Evolutionary conservation across 1,140 invertebrate genomes (phyloP), one percentile per base, ranked within the genome.

Genomic region (Monochamus saltuarius): DNA sequence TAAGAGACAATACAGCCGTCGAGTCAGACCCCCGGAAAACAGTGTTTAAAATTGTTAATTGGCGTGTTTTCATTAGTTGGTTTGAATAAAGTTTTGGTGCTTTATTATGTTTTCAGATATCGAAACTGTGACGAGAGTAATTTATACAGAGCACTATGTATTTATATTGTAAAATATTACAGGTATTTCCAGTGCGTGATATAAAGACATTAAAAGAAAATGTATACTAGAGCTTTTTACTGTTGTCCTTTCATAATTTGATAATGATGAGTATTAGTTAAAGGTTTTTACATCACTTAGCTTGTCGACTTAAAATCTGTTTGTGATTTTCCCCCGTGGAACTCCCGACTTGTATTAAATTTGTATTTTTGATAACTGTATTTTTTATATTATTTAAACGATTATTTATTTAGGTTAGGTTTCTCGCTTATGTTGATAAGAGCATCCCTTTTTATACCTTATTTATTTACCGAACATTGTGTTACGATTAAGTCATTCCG

Each of bases 281-380:
- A 56, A 38, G 34, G 19, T 56, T 10, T 49, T 54, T 51, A 42
- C 57, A 55, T 61, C 53, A 56, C 59, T 61, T 61, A 61, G 54
- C 56, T 49, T 16, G 14, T 50, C 49, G 46, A 61, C 53, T 61
- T 61, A 56, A 53, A 43, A 53, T 19, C 34, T 43, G 55, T 49
- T 46, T 62, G 54, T 57, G 61, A 57, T 62, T 57, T 60, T 54
- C 56, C 56, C 35, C 34, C 29, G 45, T 22, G 45, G 11, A 52
- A 38, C 39, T 59, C 39, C 35, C 36, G 38, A 19, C 39, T 37
- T 59, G 61, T 59, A 62, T 62, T 58, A 19, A 59, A 59, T 59
- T 63, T 59, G 61, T 59, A 59, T 63, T 63, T 63, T 63, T 63
- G 60, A 63, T 59, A 63, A 49, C 46, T 57, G 17, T 62, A 36